Evolutionary conservation across 2,113 vertebrate species (phyloP), one percentile per base, ranked within the genome.

Genomic region (Semnornis frantzii): DNA sequence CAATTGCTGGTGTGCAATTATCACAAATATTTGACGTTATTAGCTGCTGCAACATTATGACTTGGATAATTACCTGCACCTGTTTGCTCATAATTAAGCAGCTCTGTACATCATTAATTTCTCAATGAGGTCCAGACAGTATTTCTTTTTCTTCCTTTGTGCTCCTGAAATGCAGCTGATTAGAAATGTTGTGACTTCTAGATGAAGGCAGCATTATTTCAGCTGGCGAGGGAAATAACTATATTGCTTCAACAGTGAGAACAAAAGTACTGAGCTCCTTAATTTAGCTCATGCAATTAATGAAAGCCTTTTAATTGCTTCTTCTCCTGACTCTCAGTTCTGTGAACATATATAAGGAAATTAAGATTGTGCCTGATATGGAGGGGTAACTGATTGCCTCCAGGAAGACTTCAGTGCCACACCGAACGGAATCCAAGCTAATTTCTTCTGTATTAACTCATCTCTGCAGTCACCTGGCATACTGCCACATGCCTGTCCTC

Each of bases 21-120:
- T 92, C 89, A 82, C 89, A 89, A 95, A 96, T 96, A 96, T 96
- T 84, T 94, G 81, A 87, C 79, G 60, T 80, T 93, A 95, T 90
- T 94, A 97, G 90, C 94, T 89, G 63, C 85, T 82, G 85, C 78
- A 94, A 95, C 81, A 93, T 95, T 90, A 87, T 90, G 81, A 95
- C 86, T 93, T 48, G 27, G 74, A 85, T 94, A 95, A 97, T 94
- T 96, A 93, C 83, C 91, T 77, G 74, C 95, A 96, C 90, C 92
- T 96, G 85, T 75, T 94, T 93, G 86, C 87, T 84, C 80, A 34
- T 80, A 91, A 94, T 96, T 89, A 96, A 95, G 84, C 62, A 63
- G 79, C 34, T 96, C 33, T 54, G 63, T 88, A 92, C 73, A 93
- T 82, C 91, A 92, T 94, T 60, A 85, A 46, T 69, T 93, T 96